phyloP scores from a whole-genome alignment of 64 coral and sea anemone species.

The Actinia equina region DNA sequence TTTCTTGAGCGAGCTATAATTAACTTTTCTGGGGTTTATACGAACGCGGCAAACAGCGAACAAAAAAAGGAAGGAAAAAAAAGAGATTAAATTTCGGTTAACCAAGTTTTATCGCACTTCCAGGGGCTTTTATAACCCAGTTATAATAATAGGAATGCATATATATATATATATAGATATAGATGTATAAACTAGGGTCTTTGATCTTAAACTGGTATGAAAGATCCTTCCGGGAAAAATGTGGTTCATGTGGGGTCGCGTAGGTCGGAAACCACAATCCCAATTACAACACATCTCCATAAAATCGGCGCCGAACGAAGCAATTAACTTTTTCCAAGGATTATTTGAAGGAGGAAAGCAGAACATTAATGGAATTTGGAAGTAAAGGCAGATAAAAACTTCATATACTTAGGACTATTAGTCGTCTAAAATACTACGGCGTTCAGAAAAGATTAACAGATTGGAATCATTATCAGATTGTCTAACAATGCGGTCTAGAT shows the following conservation, averaged over 20 bases:
- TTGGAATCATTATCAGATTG: not conserved
- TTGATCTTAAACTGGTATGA: not conserved
- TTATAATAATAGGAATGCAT: not conserved
- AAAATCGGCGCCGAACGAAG: not conserved
- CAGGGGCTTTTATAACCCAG: not conserved
- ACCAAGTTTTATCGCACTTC: not conserved
- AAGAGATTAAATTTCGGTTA: not conserved
- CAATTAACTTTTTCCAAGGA: not conserved
- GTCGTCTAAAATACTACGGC: too few relatives aligned
- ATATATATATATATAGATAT: too few relatives aligned
- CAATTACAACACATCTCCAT: not conserved
- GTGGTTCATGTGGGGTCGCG: not conserved
- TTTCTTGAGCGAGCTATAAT: not conserved
- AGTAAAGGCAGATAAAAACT: not conserved
- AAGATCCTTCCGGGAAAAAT: not conserved
- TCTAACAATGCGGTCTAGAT: not conserved
- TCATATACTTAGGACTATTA: too few relatives aligned
- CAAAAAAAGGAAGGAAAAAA: not conserved
- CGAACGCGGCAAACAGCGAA: not conserved
- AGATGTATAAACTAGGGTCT: not conserved
- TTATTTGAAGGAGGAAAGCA: not conserved
- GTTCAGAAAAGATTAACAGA: not conserved
- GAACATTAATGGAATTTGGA: conserved; percentile 1
- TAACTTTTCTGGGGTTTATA: not conserved
- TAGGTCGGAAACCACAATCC: not conserved